Conservation (phyloP, 2,888 invertebrate species). For the Zygothrica quintamaculata region DNA sequence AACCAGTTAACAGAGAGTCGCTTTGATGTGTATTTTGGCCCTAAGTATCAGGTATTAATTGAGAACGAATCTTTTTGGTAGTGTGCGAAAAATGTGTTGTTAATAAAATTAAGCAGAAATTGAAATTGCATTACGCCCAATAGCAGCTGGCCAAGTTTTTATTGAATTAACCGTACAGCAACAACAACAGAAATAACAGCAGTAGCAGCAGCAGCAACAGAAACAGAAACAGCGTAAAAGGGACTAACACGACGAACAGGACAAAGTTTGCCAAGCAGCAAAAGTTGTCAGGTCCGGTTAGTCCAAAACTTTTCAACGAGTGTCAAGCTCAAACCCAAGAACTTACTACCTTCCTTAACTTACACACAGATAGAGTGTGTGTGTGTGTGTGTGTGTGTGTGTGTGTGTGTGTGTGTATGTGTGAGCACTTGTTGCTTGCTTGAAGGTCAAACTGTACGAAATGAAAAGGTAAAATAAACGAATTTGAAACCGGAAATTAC, state of each 20-base stretch:
- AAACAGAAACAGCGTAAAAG: no score
- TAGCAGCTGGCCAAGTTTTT: constrained; percentile 50
- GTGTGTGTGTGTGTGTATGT: neutral
- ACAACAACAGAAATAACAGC: constrained; percentile 1
- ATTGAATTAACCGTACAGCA: constrained; percentile 54
- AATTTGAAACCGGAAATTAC: constrained; percentile 72
- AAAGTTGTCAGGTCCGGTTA: constrained; percentile 46
- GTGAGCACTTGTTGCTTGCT: constrained; percentile 50
- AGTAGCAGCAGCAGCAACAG: neutral
- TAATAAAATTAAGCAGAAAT: constrained; percentile 67
- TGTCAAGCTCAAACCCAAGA: constrained; percentile 49
- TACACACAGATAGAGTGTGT: no score
- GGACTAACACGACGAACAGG: no score
- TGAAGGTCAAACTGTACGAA: constrained; percentile 21
- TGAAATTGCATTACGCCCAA: constrained; percentile 72
- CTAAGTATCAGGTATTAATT: constrained; percentile 33
- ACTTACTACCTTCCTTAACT: no score
- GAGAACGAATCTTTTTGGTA: no score
- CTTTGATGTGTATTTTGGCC: constrained; percentile 51
- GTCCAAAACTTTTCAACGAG: constrained; percentile 46
- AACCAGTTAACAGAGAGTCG: constrained; percentile 4
- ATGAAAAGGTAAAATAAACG: constrained; percentile 53
- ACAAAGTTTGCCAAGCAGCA: neutral
- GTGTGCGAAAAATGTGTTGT: constrained; percentile 19
- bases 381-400: neutral